Conservation (phyloP, 2,797 vertebrate genomes). For the Pipistrellus kuhlii region DNA sequence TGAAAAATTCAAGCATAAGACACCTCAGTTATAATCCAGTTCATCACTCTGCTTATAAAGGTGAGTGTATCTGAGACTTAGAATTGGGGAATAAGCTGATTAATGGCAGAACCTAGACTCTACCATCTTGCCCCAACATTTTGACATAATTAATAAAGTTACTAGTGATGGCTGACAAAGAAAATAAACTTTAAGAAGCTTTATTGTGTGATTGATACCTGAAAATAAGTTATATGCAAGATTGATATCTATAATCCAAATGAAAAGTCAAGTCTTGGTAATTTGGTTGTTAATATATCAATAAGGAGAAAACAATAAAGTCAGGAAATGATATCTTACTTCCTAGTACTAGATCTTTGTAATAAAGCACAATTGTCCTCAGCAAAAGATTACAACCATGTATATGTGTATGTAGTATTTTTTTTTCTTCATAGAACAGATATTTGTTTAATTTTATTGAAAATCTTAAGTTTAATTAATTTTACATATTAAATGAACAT, state of each 20-base stretch:
- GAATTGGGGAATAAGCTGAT: background rate
- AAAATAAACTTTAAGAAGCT: background rate
- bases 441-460: conserved; percentile 42
- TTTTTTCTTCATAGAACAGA: background rate
- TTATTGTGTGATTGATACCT: background rate
- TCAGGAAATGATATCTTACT: background rate
- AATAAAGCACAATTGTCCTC: background rate
- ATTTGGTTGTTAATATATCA: background rate
- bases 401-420: background rate
- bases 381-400: background rate
- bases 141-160: background rate
- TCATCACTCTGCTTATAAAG: background rate
- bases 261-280: conserved; percentile 13
- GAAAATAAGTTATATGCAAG: background rate
- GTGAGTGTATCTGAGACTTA: background rate
- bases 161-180: background rate
- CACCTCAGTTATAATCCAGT: background rate
- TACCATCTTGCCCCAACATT: background rate
- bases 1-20: background rate
- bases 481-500: background rate
- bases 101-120: background rate
- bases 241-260: background rate
- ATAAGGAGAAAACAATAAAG: background rate
- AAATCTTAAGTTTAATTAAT: conserved; percentile 20
- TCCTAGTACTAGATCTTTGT: background rate